Evolutionary conservation across 2,797 vertebrate genomes (phyloP).

Genomic region (Cyclura pinguis): DNA sequence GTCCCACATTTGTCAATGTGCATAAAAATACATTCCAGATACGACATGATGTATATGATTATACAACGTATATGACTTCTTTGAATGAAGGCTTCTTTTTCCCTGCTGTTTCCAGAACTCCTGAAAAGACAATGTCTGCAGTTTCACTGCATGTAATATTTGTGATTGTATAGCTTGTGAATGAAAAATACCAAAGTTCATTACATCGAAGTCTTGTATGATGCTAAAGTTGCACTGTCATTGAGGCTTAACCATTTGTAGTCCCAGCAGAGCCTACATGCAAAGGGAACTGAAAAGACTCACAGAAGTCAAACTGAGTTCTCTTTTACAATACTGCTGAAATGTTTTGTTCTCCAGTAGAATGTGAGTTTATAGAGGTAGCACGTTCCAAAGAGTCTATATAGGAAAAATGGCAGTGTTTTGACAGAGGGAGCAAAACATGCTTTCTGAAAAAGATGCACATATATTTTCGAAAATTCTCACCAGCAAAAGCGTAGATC

Average conservation of each 20-base stretch:
- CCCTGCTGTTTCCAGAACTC: conserved; percentile 37
- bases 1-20: not conserved
- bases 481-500: conserved; percentile 90
- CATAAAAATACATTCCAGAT: not conserved
- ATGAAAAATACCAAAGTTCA: not conserved
- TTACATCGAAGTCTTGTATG: not conserved
- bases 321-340: conserved; percentile 72
- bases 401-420: conserved; percentile 71
- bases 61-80: conserved; percentile 12
- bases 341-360: conserved; percentile 80
- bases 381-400: conserved; percentile 69
- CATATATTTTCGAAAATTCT: conserved; percentile 89
- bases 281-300: not conserved
- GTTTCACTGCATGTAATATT: conserved; percentile 5
- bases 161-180: not conserved
- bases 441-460: conserved; percentile 75
- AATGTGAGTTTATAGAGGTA: conserved; percentile 78
- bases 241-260: not conserved
- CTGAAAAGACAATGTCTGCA: conserved; percentile 26
- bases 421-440: conserved; percentile 70
- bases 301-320: not conserved
- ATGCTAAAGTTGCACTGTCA: not conserved
- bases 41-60: not conserved
- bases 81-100: conserved; percentile 48
- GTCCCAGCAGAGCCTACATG: not conserved